Conservation (phyloP, 2,888 invertebrate genomes). For the Lepidocyrtinus sp. region DNA sequence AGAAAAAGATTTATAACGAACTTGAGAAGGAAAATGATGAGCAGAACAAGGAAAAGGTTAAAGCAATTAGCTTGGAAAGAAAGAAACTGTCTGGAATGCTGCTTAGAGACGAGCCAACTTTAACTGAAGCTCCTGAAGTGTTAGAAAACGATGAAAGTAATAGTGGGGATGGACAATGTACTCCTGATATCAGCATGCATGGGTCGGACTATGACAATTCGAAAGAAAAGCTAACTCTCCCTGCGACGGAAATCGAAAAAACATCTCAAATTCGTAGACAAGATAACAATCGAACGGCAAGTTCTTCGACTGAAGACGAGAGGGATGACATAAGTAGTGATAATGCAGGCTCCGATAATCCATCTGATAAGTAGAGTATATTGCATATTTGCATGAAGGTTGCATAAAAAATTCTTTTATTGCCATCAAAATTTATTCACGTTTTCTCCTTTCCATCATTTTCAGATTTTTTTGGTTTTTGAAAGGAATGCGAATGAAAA, state of each 20-base stretch:
- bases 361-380: conserved; percentile 31
- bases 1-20: conserved; percentile 51
- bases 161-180: conserved; percentile 29
- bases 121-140: not conserved
- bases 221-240: conserved; percentile 20
- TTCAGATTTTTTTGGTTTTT: too few relatives aligned
- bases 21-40: conserved; percentile 34
- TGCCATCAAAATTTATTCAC: too few relatives aligned
- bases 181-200: conserved; percentile 42
- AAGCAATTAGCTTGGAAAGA: conserved; percentile 30
- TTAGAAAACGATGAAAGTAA: conserved; percentile 27
- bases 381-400: not conserved
- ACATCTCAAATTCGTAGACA: conserved; percentile 8
- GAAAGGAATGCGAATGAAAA: too few relatives aligned
- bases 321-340: conserved; percentile 15
- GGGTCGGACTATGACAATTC: conserved; percentile 30
- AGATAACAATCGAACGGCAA: not conserved
- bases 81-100: conserved; percentile 36
- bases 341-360: conserved; percentile 32
- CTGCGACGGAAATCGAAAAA: not conserved
- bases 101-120: conserved; percentile 41
- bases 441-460: too few relatives aligned
- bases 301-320: conserved; percentile 43
- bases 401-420: too few relatives aligned
- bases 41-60: conserved; percentile 15